phyloP scores from a whole-genome alignment of 2,113 vertebrate species.

The Syngnathus scovelli region DNA sequence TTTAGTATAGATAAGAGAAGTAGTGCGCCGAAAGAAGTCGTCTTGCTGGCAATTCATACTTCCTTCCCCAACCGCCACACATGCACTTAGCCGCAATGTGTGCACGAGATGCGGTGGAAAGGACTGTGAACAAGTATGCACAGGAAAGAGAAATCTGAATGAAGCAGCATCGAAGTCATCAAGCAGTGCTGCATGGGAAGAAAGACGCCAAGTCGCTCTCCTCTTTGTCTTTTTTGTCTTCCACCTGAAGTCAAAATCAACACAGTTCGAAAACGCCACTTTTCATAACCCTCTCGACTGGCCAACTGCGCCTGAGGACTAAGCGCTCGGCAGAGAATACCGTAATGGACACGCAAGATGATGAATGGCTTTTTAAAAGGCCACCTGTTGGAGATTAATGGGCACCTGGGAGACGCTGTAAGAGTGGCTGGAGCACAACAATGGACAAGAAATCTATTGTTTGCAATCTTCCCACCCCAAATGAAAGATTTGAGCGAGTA shows the following conservation, averaged over 20 bases:
- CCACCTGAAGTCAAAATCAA: not conserved
- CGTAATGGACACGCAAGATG: constrained; percentile 59
- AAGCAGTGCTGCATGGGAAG: not conserved
- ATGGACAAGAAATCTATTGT: constrained; percentile 19
- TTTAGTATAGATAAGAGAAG: constrained; percentile 42
- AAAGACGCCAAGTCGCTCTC: not conserved
- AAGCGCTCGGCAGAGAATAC: constrained; percentile 38
- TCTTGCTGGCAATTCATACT: constrained; percentile 43
- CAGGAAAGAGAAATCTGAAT: constrained; percentile 1
- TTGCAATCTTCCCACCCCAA: constrained; percentile 14
- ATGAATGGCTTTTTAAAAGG: constrained; percentile 73
- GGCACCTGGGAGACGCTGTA: constrained; percentile 62
- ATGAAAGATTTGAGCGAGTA: constrained; percentile 19
- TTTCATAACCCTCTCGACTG: not conserved
- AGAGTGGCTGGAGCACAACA: constrained; percentile 36
- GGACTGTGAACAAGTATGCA: constrained; percentile 9
- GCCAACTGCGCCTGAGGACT: constrained; percentile 54
- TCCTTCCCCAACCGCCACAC: constrained; percentile 59
- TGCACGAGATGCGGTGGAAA: constrained; percentile 20
- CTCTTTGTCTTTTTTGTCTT: not conserved
- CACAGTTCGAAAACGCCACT: constrained; percentile 4
- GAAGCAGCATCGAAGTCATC: not conserved
- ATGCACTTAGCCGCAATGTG: constrained; percentile 16
- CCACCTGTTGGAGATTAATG: constrained; percentile 77
- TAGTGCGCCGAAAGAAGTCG: too few species aligned